These are phyloP conservation scores for Esox niger DNA, from an alignment of 2,113 vertebrate genomes.

Conservation along the genomic window DNA sequence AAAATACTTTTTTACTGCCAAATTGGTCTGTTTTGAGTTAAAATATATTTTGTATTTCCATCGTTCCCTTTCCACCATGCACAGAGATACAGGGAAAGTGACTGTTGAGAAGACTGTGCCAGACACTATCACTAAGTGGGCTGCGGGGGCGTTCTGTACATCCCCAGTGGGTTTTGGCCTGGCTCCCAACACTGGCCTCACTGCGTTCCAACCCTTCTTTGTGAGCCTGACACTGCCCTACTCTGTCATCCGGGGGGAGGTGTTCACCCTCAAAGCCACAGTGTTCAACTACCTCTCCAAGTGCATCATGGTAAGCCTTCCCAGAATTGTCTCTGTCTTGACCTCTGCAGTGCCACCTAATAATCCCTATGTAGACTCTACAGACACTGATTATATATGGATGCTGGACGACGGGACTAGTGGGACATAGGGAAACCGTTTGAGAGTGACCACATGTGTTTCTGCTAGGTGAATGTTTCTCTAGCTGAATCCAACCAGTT, in stretches of 20 bases:
- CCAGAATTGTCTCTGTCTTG: neutral
- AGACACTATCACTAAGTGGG: constrained; percentile 88
- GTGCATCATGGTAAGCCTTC: constrained; percentile 79
- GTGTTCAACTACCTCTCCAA: constrained; percentile 83
- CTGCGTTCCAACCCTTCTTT: constrained; percentile 82
- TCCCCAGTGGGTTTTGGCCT: constrained; percentile 81
- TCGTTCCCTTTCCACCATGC: neutral
- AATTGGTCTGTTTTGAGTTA: too few species aligned
- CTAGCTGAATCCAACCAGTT: neutral
- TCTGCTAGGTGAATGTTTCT: neutral
- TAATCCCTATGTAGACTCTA: too few species aligned
- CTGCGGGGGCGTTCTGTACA: constrained; percentile 80
- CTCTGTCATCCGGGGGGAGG: constrained; percentile 79
- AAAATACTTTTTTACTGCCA: too few species aligned
- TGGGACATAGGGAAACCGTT: too few species aligned
- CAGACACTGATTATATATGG: too few species aligned
- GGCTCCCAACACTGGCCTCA: constrained; percentile 61
- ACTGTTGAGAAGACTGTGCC: constrained; percentile 71
- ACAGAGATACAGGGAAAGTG: constrained; percentile 54
- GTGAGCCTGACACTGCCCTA: constrained; percentile 76
- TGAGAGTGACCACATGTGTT: neutral
- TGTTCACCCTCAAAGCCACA: constrained; percentile 75
- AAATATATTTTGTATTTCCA: too few species aligned
- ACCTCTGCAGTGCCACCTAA: too few species aligned
- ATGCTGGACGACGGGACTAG: neutral